Evolutionary conservation across 2,113 vertebrate species (phyloP).

Genomic region (Merops nubicus): DNA sequence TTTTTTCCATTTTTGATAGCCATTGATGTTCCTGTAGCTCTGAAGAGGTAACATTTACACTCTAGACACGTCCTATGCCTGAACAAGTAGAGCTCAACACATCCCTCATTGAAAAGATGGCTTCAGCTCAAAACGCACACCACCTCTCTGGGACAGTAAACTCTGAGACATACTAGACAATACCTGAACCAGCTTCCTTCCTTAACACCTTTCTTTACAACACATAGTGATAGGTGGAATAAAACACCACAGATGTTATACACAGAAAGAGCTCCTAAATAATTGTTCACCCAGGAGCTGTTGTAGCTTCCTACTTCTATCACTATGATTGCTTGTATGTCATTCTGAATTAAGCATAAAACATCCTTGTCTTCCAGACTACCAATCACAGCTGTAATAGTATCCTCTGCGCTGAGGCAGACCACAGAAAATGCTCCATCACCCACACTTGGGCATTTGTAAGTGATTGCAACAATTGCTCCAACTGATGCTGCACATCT

Average conservation of each 20-base stretch:
- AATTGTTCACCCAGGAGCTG: conserved; percentile 31
- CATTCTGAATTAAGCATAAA: conserved; percentile 40
- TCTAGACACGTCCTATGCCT: conserved; percentile 79
- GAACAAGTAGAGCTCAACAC: conserved; percentile 82
- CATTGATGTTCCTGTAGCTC: conserved; percentile 73
- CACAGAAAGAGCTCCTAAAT: conserved; percentile 18
- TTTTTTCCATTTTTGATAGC: conserved; percentile 29
- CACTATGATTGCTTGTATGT: background rate
- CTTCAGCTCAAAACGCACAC: conserved; percentile 82
- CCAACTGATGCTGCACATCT: conserved; percentile 17
- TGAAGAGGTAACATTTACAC: conserved; percentile 84
- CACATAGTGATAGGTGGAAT: conserved; percentile 69
- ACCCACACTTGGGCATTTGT: conserved; percentile 18
- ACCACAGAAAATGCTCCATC: conserved; percentile 47
- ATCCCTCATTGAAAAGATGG: conserved; percentile 78
- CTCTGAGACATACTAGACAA: conserved; percentile 82
- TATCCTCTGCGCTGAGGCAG: background rate
- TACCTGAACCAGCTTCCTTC: conserved; percentile 69
- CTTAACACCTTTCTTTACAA: conserved; percentile 74
- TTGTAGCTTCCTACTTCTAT: conserved; percentile 40
- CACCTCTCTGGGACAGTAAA: conserved; percentile 74
- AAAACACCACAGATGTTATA: background rate
- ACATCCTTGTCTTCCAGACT: conserved; percentile 44
- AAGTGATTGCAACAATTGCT: conserved; percentile 34
- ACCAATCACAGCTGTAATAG: conserved; percentile 21